Conservation (phyloP, 35 echinoderm and acorn worm species). For the Amphiura filiformis region DNA sequence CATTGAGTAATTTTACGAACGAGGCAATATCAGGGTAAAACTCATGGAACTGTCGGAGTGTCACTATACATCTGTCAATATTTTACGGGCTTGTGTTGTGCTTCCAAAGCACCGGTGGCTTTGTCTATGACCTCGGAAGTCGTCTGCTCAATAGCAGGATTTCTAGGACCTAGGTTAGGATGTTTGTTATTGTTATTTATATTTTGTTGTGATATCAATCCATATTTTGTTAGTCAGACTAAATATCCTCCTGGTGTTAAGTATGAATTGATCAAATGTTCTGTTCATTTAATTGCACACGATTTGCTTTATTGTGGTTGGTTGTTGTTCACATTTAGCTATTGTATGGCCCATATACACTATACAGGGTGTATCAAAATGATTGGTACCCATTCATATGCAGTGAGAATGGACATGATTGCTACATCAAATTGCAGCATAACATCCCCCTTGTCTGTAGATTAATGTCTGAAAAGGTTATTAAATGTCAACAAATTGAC, state of each 20-base stretch:
- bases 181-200: too few relatives aligned
- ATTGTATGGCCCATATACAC: too few relatives aligned
- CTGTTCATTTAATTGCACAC: neutral
- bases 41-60: neutral
- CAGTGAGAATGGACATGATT: too few relatives aligned
- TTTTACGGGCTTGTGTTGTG: neutral
- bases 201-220: neutral
- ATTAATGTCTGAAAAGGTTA: too few relatives aligned
- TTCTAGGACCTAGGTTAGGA: too few relatives aligned
- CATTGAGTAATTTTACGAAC: constrained; percentile 11
- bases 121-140: neutral
- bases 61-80: neutral
- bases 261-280: neutral
- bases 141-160: neutral
- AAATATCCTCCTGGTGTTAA: neutral
- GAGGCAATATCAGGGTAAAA: neutral
- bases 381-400: too few relatives aligned
- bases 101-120: neutral
- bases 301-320: too few relatives aligned
- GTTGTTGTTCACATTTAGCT: too few relatives aligned
- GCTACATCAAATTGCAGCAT: too few relatives aligned
- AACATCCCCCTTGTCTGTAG: too few relatives aligned
- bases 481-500: too few relatives aligned
- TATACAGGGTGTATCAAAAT: too few relatives aligned
- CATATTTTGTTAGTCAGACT: neutral